Conservation (phyloP, 23 tunicate genomes). For the Aplidium turbinatum region DNA sequence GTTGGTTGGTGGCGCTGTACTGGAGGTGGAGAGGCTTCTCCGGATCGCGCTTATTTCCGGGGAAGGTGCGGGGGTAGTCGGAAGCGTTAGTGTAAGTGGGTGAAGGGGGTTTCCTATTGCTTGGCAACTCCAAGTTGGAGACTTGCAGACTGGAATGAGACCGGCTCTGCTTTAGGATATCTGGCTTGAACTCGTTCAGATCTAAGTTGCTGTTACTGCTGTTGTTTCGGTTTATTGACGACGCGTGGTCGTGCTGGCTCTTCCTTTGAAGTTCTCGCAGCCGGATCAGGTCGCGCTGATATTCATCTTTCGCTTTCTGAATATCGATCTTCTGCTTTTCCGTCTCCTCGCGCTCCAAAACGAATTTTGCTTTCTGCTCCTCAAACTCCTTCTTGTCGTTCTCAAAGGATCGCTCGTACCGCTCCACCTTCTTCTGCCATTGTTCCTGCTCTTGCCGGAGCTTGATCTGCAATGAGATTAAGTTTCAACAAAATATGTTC, state of each 20-base stretch:
- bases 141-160: slow-evolving; percentile 70
- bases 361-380: slow-evolving; percentile 35
- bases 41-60: slow-evolving; percentile 45
- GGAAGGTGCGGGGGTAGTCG: slow-evolving; percentile 82
- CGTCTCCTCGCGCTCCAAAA: slow-evolving; percentile 38
- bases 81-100: slow-evolving; percentile 52
- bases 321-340: slow-evolving; percentile 46
- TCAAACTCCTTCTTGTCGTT: slow-evolving; percentile 43
- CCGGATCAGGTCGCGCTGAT: slow-evolving; percentile 65
- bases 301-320: slow-evolving; percentile 51
- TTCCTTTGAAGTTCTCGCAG: slow-evolving; percentile 57
- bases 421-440: slow-evolving; percentile 38
- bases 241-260: slow-evolving; percentile 10
- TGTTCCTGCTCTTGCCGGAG: slow-evolving; percentile 64
- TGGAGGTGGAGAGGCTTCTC: slow-evolving; percentile 67
- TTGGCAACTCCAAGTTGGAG: no score
- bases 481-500: no score
- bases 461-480: slow-evolving; percentile 58
- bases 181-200: slow-evolving; percentile 8
- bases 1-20: slow-evolving; percentile 82
- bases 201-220: slow-evolving; percentile 45
- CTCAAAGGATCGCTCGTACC: slow-evolving; percentile 49
- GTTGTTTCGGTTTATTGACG: slow-evolving; percentile 31
- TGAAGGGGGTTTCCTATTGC: slow-evolving; percentile 29
- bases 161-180: slow-evolving; percentile 21